These are phyloP conservation scores for Thelaira solivaga DNA, from an alignment of 2,888 invertebrate species.

Conservation along the genomic window DNA sequence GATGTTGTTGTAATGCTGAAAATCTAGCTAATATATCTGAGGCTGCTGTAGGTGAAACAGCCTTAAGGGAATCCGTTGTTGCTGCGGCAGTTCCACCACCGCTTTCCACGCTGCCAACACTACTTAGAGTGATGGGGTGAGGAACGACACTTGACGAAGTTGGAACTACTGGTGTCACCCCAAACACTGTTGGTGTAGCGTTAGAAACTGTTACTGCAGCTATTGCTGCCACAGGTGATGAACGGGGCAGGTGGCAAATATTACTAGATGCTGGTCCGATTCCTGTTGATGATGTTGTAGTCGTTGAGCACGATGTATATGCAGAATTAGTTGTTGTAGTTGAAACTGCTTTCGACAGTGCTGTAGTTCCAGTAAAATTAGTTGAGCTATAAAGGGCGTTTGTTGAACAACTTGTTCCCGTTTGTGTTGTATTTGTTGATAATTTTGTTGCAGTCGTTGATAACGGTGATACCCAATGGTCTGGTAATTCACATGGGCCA, in stretches of 20 bases:
- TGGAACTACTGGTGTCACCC: slow-evolving; percentile 68
- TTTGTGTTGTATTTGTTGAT: slow-evolving; percentile 47
- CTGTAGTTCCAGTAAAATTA: slow-evolving; percentile 33
- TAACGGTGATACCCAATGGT: slow-evolving; percentile 74
- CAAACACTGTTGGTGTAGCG: slow-evolving; percentile 65
- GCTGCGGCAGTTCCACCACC: slow-evolving; percentile 52
- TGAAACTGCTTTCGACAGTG: slow-evolving; percentile 48
- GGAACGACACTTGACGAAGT: slow-evolving; percentile 60
- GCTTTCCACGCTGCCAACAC: slow-evolving; percentile 41
- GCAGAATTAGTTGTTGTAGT: slow-evolving; percentile 63
- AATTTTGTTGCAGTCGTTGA: slow-evolving; percentile 44
- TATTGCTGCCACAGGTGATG: slow-evolving; percentile 76
- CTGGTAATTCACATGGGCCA: slow-evolving; percentile 91
- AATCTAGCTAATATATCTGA: slow-evolving; percentile 51
- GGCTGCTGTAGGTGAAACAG: slow-evolving; percentile 32
- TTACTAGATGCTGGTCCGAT: slow-evolving; percentile 49
- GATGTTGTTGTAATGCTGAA: slow-evolving; percentile 66
- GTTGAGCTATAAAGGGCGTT: slow-evolving; percentile 13
- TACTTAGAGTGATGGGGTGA: slow-evolving; percentile 46
- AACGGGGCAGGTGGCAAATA: slow-evolving; percentile 79
- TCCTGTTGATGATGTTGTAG: slow-evolving; percentile 55
- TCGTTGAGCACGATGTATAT: slow-evolving; percentile 43
- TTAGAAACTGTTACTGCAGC: slow-evolving; percentile 75
- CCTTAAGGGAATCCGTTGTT: slow-evolving; percentile 52
- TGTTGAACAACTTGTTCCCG: slow-evolving; percentile 40